phyloP scores from a whole-genome alignment of 2,888 invertebrate species.

The Aleiodes testaceus region DNA sequence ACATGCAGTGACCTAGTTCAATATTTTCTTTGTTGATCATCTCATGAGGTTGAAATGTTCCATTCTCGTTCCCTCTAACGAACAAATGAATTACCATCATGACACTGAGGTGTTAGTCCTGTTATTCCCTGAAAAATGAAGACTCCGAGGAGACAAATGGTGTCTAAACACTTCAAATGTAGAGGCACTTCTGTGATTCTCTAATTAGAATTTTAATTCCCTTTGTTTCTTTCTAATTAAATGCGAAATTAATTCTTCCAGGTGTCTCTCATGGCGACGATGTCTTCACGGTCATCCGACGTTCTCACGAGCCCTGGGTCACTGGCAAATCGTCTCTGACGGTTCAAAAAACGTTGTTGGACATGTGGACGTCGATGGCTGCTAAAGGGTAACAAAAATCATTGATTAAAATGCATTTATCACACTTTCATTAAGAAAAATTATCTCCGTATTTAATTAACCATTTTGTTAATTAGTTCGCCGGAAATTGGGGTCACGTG shows the following conservation, averaged over 20 bases:
- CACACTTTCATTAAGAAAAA: background rate
- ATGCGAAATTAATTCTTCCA: slow-evolving; percentile 56
- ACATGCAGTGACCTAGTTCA: too few relatives aligned
- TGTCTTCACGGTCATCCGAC: slow-evolving; percentile 70
- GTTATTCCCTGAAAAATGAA: background rate
- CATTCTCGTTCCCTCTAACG: too few relatives aligned
- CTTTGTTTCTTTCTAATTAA: too few relatives aligned
- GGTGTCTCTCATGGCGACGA: slow-evolving; percentile 81
- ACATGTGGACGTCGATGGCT: slow-evolving; percentile 76
- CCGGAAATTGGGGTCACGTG: slow-evolving; percentile 73
- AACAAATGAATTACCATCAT: background rate
- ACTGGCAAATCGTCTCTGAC: slow-evolving; percentile 69
- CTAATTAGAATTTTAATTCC: background rate
- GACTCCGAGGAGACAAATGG: background rate
- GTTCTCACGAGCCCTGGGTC: slow-evolving; percentile 67
- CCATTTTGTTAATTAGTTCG: slow-evolving; percentile 64
- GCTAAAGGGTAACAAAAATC: slow-evolving; percentile 75
- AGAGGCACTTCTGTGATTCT: too few relatives aligned
- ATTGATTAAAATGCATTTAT: too few relatives aligned
- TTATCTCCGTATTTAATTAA: background rate
- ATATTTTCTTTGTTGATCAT: too few relatives aligned
- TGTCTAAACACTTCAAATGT: too few relatives aligned
- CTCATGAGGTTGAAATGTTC: too few relatives aligned
- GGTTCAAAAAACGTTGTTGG: slow-evolving; percentile 75
- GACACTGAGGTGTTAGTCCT: background rate